These are phyloP conservation scores for Stichodactyla helianthus DNA, from an alignment of 64 coral and sea anemone species.

Conservation along the genomic window DNA sequence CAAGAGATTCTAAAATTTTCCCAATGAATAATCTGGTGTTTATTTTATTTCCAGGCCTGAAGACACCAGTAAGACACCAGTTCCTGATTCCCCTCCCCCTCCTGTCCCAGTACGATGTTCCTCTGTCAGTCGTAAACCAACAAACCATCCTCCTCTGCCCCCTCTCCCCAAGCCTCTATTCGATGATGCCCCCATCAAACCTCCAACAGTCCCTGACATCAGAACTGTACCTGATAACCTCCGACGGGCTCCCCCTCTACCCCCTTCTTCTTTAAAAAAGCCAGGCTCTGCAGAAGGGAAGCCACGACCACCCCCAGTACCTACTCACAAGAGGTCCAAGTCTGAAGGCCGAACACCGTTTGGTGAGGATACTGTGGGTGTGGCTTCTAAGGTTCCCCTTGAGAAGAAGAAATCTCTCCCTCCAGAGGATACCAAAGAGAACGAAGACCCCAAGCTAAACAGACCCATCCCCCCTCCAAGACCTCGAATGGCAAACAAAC, in stretches of 20 bases:
- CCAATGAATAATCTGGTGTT: background rate
- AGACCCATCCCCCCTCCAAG: slow-evolving; percentile 37
- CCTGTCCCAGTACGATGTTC: slow-evolving; percentile 70
- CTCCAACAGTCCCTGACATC: slow-evolving; percentile 9
- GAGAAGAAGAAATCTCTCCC: slow-evolving; percentile 44
- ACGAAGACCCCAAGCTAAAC: background rate
- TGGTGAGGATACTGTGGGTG: slow-evolving; percentile 34
- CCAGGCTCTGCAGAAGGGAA: slow-evolving; percentile 4
- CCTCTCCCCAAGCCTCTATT: slow-evolving; percentile 65
- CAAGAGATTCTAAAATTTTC: background rate
- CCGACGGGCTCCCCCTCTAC: slow-evolving; percentile 50
- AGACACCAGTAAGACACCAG: background rate
- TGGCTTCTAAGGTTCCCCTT: slow-evolving; percentile 22
- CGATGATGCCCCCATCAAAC: slow-evolving; percentile 32
- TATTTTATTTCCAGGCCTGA: slow-evolving; percentile 33
- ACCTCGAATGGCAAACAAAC: background rate
- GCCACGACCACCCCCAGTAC: slow-evolving; percentile 52
- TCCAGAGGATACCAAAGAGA: slow-evolving; percentile 8
- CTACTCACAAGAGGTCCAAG: slow-evolving; percentile 68
- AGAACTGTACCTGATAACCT: background rate
- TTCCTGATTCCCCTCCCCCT: slow-evolving; percentile 58
- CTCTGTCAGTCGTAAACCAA: slow-evolving; percentile 66
- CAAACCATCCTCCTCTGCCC: slow-evolving; percentile 35
- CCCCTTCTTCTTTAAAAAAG: slow-evolving; percentile 39
- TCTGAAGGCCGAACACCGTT: slow-evolving; percentile 69